These are phyloP conservation scores for Botia kubotai DNA, from an alignment of 2,797 vertebrate species.

Conservation along the genomic window DNA sequence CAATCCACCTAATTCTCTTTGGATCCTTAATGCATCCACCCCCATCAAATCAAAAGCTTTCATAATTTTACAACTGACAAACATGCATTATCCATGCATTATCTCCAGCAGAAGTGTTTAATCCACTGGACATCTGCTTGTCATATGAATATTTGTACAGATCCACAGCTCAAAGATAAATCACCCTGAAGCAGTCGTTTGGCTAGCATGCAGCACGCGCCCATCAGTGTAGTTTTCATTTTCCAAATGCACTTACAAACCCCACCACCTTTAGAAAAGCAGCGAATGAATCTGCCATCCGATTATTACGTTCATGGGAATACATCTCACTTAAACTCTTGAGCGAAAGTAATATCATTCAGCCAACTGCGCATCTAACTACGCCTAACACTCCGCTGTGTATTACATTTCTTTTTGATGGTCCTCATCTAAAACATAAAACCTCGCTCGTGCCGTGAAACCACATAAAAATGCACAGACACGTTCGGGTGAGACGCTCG, in stretches of 20 bases:
- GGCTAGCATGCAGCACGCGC: conserved; percentile 1
- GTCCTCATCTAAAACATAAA: conserved; percentile 6
- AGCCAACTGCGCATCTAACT: conserved; percentile 26
- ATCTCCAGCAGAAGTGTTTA: background rate
- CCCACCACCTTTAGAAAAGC: conserved; percentile 10
- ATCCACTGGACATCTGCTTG: conserved; percentile 1
- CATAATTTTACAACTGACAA: conserved; percentile 54
- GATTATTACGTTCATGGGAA: conserved; percentile 30
- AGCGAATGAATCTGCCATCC: conserved; percentile 21
- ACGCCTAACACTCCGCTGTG: background rate
- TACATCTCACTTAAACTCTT: conserved; percentile 41
- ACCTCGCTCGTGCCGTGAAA: background rate
- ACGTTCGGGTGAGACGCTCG: background rate
- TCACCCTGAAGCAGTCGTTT: conserved; percentile 11
- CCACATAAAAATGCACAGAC: conserved; percentile 26
- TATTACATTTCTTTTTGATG: conserved; percentile 20
- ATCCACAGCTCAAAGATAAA: conserved; percentile 14
- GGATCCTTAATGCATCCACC: background rate
- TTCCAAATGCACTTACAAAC: conserved; percentile 47
- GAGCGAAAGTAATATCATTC: conserved; percentile 43
- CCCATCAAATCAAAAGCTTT: conserved; percentile 36
- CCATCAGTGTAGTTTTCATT: conserved; percentile 42
- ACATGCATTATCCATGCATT: conserved; percentile 56
- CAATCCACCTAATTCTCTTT: conserved; percentile 18
- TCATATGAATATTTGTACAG: conserved; percentile 6